Base-by-base conservation (phyloP, 2,888 invertebrate species). In the Hypomecis punctinalis region DNA sequence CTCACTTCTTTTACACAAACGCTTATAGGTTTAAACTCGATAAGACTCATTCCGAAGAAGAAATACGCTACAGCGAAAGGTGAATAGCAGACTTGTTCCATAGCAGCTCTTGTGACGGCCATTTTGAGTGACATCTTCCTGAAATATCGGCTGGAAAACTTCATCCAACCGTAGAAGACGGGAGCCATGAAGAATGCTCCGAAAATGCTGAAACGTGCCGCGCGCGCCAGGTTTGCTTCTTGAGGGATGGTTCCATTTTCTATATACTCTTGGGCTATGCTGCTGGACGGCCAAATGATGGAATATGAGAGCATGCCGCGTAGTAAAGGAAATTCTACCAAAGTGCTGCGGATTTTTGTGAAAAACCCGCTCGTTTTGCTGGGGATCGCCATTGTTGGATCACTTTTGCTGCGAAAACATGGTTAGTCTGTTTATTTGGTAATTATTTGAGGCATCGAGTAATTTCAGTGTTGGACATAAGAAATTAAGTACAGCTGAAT, bases 111-210 rank as follows among this genome's bases (percentile, higher is more conserved):
- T 0, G 94, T 86, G 0, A 90, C 45, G 0, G 90, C 88, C 0
- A 84, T 84, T 1, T 61, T 69, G 0, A 91, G 62, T 23, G 76
- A 75, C 56, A 83, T 87, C 1, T 71, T 65, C 42, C 73, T 85
- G 64, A 90, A 91, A 53, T 87, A 87, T 7, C 79, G 75, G 47
- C 82, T 83, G 0, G 83, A 78, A n/a, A 80, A 88, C 46, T 94
- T 95, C 73, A 97, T 92, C 97, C 97, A 97, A 9, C 94, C 93
- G 78, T 96, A 97, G 3, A 97, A 90, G 0, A 96, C 95, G 0
- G 97, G 97, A 0, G 97, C 96, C 74, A 96, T 96, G 83, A 96
- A 96, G 11, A 96, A 94, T 0, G 96, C 93, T 0, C 97, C 86
- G 76, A 96, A 97, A 47, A 97, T 78, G 67, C 96, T 94, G 77